Evolutionary conservation across 2,113 vertebrate species (phyloP), one percentile per base, ranked within the genome.

Genomic region (Neolamprologus caudopunctatus): DNA sequence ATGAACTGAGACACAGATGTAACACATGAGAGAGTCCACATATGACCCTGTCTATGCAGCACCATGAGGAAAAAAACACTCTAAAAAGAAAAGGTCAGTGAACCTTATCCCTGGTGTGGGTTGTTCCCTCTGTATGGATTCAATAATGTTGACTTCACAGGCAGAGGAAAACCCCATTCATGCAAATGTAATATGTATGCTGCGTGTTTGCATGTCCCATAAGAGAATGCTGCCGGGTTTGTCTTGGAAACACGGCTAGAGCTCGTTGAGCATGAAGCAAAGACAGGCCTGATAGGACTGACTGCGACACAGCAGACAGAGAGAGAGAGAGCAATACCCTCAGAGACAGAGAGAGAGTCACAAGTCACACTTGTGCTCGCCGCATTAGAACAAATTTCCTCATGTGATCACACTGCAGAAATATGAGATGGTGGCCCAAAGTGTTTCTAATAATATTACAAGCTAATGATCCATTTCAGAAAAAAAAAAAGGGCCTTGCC

Each of bases 401-500:
- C 83, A 86, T 91, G 86, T 92, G 91, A 94, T 92, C 90, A 26
- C 86, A 14, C 88, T 80, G 85, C 83, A 83, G 85, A 92, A 89
- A 90, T 90, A 95, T 94, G 91, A 90, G 88, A 81, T 80, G 66
- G 84, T 93, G 28, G 89, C 93, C 90, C 81, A 87, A 85, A 95
- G 92, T 92, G 91, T 89, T 93, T 92, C 93, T 94, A 94, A 94
- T 93, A 94, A 94, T 95, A 95, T 93, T 90, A 85, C 89, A 93
- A 85, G 82, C 88, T 91, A 95, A 95, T 94, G 93, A 94, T 91
- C 93, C 94, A 88, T 91, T 95, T 94, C 9, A 26, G 40, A 0
- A 5, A 51, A 8, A 40, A 71, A 82, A 80, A 79, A 88, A 88
- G 84, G 40, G 87, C 68, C 82, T 73, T 4, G 71, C 85, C 84